These are phyloP conservation scores for Galerucella nymphaeae DNA, from an alignment of 2,888 invertebrate genomes.

Conservation along the genomic window DNA sequence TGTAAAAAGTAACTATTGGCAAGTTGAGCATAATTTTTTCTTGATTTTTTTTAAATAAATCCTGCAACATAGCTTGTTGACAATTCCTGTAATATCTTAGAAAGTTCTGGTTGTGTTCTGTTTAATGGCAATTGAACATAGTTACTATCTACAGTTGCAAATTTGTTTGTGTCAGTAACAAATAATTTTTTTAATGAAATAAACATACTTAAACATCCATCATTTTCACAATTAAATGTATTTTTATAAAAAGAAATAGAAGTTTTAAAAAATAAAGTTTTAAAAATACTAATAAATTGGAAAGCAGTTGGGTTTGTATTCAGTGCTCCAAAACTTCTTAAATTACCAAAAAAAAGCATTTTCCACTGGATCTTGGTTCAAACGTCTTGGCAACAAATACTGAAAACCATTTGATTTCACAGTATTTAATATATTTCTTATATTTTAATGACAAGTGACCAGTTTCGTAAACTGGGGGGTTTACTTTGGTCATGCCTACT, in stretches of 20 bases:
- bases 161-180: constrained; percentile 3
- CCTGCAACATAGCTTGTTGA: constrained; percentile 14
- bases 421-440: constrained; percentile 13
- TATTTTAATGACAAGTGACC: constrained; percentile 24
- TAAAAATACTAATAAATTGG: constrained; percentile 22
- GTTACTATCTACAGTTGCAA: constrained; percentile 1
- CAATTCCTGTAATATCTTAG: constrained; percentile 5
- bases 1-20: not conserved
- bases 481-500: constrained; percentile 19
- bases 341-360: constrained; percentile 22
- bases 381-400: constrained; percentile 19
- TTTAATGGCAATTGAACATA: constrained; percentile 3
- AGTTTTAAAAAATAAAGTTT: constrained; percentile 26
- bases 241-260: constrained; percentile 27
- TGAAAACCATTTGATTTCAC: constrained; percentile 10
- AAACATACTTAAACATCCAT: constrained; percentile 24
- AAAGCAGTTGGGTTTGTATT: constrained; percentile 28
- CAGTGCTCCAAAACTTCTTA: constrained; percentile 20
- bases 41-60: constrained; percentile 17
- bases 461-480: constrained; percentile 23
- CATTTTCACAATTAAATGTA: constrained; percentile 33
- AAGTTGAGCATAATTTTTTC: constrained; percentile 5
- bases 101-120: constrained; percentile 2
- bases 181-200: constrained; percentile 20
- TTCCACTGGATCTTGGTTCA: constrained; percentile 18